phyloP scores from a whole-genome alignment of 2,888 invertebrate species.

The Micoletzkya japonica region DNA sequence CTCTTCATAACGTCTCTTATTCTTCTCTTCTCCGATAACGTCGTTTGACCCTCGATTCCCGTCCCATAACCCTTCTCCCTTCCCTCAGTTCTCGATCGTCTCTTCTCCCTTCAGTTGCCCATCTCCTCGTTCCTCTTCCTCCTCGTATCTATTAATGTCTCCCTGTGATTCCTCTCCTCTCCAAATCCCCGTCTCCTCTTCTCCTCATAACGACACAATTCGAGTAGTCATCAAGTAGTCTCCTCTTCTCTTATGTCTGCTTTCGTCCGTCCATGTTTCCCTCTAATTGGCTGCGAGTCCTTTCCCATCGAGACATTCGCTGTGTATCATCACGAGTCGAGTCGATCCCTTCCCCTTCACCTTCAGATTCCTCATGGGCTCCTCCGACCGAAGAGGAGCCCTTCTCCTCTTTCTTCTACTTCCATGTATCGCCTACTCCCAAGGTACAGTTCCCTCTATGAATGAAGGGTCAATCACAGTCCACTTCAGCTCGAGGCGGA shows the following conservation, averaged over 20 bases:
- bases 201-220: background rate
- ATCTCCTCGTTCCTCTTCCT: background rate
- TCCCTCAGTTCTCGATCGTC: background rate
- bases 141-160: background rate
- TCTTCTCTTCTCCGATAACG: background rate
- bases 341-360: too few relatives aligned
- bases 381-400: too few relatives aligned
- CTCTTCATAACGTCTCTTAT: too few relatives aligned
- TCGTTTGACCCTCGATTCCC: background rate
- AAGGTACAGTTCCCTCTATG: too few relatives aligned
- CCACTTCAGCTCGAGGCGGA: conserved; percentile 6
- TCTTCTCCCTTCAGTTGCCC: conserved; percentile 1
- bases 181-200: conserved; percentile 1
- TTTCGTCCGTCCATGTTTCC: background rate
- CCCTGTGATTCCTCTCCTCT: conserved; percentile 13
- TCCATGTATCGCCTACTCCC: too few relatives aligned
- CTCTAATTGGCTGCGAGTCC: too few relatives aligned
- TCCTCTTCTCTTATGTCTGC: background rate
- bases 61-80: background rate
- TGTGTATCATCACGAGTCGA: too few relatives aligned
- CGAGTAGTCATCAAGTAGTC: background rate
- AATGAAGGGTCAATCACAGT: too few relatives aligned
- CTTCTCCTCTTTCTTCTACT: too few relatives aligned
- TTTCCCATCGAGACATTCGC: too few relatives aligned
- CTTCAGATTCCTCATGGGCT: too few relatives aligned